phyloP scores from a whole-genome alignment of 2,797 vertebrate species.

The Tapera naevia region DNA sequence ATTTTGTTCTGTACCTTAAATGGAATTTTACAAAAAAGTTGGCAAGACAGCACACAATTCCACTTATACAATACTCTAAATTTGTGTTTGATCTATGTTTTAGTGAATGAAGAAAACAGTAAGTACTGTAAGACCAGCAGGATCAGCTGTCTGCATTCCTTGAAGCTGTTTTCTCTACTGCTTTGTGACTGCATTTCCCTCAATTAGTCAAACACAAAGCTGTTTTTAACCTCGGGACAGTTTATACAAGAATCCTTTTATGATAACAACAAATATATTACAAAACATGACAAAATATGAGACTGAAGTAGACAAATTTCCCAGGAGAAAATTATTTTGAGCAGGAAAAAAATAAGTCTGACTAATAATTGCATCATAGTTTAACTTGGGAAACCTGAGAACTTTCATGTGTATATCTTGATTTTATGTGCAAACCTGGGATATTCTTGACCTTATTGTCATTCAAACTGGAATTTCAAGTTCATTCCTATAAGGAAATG shows the following conservation, averaged over 20 bases:
- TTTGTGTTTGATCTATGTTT: neutral
- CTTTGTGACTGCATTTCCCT: neutral
- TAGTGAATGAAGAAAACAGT: neutral
- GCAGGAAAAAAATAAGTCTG: neutral
- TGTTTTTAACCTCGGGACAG: neutral
- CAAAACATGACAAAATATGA: neutral
- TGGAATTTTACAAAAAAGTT: neutral
- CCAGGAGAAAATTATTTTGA: neutral
- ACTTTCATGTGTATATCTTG: neutral
- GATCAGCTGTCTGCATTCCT: neutral
- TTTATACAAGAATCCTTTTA: neutral
- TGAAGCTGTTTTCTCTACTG: neutral
- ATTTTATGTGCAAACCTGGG: neutral
- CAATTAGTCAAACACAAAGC: neutral
- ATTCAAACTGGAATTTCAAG: neutral
- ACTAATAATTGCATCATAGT: neutral
- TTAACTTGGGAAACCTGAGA: neutral
- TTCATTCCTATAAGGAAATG: neutral
- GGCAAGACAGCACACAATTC: neutral
- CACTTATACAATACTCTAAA: neutral
- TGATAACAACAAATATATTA: neutral
- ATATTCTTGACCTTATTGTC: neutral
- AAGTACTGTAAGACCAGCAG: rapidly evolving
- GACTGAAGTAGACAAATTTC: neutral
- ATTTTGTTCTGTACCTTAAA: neutral